Base-by-base conservation (phyloP, 1,140 invertebrate genomes). In the Psilanteris sp. region DNA sequence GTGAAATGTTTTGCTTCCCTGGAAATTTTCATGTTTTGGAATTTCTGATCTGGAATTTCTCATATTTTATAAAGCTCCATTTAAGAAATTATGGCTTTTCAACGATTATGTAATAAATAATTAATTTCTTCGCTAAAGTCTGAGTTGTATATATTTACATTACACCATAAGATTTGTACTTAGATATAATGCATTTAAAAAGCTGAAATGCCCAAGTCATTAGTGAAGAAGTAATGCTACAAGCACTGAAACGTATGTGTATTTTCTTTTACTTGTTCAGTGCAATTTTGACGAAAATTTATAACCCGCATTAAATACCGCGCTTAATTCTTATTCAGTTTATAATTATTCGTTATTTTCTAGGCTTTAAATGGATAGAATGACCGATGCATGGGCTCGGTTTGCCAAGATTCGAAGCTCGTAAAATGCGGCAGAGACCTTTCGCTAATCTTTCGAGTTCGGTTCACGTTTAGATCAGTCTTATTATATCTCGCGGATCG, bases 351-450 rank as follows among this genome's bases (percentile, higher is more conserved):
- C 10, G 11, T 26, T 26, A 26, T 14, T 43, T 43, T 26, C 1
- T 18, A 11, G 10, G 8, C 11, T 43, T 43, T 43, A n/a, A 31
- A 10, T 13, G 2, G n/a, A n/a, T n/a, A n/a, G 29, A 31, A 31
- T 31, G 10, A 31, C 29, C 29, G 7, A 26, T 7, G 24, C n/a
- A 8, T 1, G 1, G 7, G n/a, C n/a, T 26, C 24, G 1, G 24
- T 8, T 26, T 26, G 24, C 3, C 4, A 26, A 11, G 64, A 61
- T 66, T 54, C 27, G 41, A 11, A 11, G 43, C 24, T 75, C 52
- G 34, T 77, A 57, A 78, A 71, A 9, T 26, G 14, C 16, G 7
- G 59, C 6, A 50, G 14, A 50, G 32, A 62, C 29, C 67, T 55
- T 29, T 29, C 3, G 18, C 27, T 32, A 39, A 73, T 29, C 16